Evolutionary conservation across 1,140 invertebrate genomes (phyloP).

Genomic region (Lasioglossum baleicum): DNA sequence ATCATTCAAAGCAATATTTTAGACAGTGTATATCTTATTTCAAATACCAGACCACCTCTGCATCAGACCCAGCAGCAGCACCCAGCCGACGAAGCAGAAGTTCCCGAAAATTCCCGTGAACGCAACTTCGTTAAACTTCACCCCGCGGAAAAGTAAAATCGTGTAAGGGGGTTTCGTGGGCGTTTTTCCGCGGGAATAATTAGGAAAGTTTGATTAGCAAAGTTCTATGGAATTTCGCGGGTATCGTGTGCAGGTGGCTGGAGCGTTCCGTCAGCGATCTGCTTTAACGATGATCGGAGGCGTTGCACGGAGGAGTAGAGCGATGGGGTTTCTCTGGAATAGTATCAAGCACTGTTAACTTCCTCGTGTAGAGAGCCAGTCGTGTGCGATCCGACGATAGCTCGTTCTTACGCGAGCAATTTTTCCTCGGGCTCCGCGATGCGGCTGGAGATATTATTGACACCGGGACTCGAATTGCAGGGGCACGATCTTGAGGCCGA

Average conservation of each 20-base stretch:
- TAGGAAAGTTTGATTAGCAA: neutral
- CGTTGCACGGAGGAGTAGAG: neutral
- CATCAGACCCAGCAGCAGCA: too few relatives aligned
- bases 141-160: neutral
- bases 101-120: neutral
- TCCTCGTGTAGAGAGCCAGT: neutral
- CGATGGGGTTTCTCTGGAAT: neutral
- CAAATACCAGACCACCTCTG: too few relatives aligned
- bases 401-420: constrained; percentile 6
- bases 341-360: neutral
- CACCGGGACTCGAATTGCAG: constrained; percentile 45
- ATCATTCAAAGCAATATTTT: too few relatives aligned
- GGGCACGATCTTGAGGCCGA: constrained; percentile 20
- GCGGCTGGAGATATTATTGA: constrained; percentile 51
- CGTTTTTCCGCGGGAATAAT: neutral
- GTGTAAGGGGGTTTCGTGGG: neutral
- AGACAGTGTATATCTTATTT: too few relatives aligned
- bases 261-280: neutral
- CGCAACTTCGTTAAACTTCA: neutral
- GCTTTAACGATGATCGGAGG: too few relatives aligned
- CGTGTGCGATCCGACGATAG: constrained; percentile 12
- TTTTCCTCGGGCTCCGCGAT: constrained; percentile 12
- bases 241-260: neutral
- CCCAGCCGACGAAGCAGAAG: too few relatives aligned
- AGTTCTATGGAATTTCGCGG: neutral